Evolutionary conservation across 2,888 invertebrate species (phyloP).

Genomic region (Tipula helvola): DNA sequence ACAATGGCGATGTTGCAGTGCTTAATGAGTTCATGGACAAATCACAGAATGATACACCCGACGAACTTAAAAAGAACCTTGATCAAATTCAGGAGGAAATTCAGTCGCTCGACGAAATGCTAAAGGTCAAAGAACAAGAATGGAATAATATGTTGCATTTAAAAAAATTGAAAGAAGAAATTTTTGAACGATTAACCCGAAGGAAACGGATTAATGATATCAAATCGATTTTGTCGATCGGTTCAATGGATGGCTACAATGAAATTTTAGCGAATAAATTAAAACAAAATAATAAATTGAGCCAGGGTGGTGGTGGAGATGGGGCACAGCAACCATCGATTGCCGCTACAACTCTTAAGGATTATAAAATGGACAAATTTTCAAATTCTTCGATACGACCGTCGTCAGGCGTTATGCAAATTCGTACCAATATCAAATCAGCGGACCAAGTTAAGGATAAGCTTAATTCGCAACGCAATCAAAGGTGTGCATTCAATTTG

Average conservation of each 20-base stretch:
- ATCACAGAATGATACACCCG: slow-evolving; percentile 45
- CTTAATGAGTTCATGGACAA: slow-evolving; percentile 51
- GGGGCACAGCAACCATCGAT: background rate
- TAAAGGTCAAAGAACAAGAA: slow-evolving; percentile 71
- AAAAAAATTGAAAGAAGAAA: slow-evolving; percentile 75
- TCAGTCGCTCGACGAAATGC: slow-evolving; percentile 56
- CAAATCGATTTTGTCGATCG: slow-evolving; percentile 23
- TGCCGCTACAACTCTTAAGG: slow-evolving; percentile 11
- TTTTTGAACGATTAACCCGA: slow-evolving; percentile 56
- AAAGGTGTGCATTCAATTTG: slow-evolving; percentile 22
- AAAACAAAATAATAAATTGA: slow-evolving; percentile 7
- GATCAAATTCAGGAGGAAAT: slow-evolving; percentile 54
- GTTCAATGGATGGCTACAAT: slow-evolving; percentile 13
- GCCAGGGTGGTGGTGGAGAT: background rate
- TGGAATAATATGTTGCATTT: slow-evolving; percentile 74
- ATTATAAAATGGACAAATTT: slow-evolving; percentile 5
- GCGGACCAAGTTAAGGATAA: slow-evolving; percentile 26
- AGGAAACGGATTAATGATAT: slow-evolving; percentile 47
- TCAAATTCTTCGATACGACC: background rate
- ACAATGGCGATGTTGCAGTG: slow-evolving; percentile 36
- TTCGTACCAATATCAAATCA: slow-evolving; percentile 26
- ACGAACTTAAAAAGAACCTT: slow-evolving; percentile 48
- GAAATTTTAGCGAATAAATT: slow-evolving; percentile 10
- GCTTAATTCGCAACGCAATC: slow-evolving; percentile 24
- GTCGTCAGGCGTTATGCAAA: slow-evolving; percentile 23